Evolutionary conservation across 2,797 vertebrate genomes (phyloP).

Genomic region (Malacoraja senta): DNA sequence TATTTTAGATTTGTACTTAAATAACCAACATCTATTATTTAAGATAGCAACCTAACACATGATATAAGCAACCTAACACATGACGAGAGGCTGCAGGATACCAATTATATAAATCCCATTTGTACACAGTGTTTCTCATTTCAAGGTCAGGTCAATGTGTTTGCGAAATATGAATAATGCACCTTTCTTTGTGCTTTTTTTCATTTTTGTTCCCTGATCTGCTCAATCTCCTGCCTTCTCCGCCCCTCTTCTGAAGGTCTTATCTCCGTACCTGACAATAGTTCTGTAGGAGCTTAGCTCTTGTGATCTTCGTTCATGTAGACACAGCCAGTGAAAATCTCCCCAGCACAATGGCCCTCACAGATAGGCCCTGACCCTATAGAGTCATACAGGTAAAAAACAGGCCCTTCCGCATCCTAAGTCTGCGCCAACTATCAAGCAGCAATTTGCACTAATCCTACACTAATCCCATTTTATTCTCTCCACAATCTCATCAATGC

Average conservation of each 20-base stretch:
- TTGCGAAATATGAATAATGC: background rate
- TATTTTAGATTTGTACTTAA: slow-evolving; percentile 23
- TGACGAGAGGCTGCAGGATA: slow-evolving; percentile 4
- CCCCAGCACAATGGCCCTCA: background rate
- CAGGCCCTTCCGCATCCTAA: too few species aligned
- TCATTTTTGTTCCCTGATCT: background rate
- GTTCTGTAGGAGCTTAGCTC: background rate
- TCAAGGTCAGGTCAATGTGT: background rate
- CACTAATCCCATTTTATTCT: too few species aligned
- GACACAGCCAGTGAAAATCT: background rate
- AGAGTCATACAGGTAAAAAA: too few species aligned
- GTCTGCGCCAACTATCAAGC: too few species aligned
- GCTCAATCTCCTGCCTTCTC: background rate
- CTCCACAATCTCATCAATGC: too few species aligned
- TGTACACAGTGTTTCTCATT: background rate
- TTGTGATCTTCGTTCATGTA: background rate
- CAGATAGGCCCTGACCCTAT: background rate
- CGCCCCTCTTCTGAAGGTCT: background rate
- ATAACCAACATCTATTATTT: slow-evolving; percentile 31
- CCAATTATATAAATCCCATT: slow-evolving; percentile 25
- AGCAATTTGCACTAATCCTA: too few species aligned
- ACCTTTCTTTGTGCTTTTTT: background rate
- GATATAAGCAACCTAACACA: too few species aligned
- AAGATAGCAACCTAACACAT: background rate
- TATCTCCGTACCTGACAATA: background rate